Evolutionary conservation across 2,113 vertebrate genomes (phyloP).

Genomic region (Gasterosteus aculeatus): DNA sequence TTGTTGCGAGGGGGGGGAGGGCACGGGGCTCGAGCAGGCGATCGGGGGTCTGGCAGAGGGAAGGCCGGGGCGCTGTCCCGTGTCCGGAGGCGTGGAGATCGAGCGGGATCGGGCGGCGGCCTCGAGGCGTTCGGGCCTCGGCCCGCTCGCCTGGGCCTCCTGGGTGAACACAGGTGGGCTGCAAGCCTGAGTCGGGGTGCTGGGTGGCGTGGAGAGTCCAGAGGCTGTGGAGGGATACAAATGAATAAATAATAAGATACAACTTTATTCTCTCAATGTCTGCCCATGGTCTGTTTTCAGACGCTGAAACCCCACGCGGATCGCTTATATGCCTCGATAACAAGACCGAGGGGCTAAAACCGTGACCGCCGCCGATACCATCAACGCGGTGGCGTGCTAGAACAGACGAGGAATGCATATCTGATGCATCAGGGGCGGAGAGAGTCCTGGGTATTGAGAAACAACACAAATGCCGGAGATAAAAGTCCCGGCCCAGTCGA

Average conservation of each 20-base stretch:
- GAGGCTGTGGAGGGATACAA: conserved; percentile 80
- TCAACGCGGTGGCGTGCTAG: conserved; percentile 42
- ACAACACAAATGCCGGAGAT: conserved; percentile 28
- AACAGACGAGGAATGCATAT: conserved; percentile 47
- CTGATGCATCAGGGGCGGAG: conserved; percentile 34
- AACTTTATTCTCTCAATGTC: conserved; percentile 14
- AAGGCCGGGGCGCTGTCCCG: conserved; percentile 85
- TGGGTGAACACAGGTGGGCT: conserved; percentile 89
- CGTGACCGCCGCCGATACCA: conserved; percentile 29
- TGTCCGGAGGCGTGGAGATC: conserved; percentile 86
- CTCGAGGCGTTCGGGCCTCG: conserved; percentile 85
- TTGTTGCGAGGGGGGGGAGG: conserved; percentile 84
- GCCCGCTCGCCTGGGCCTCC: conserved; percentile 86
- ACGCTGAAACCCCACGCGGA: neutral
- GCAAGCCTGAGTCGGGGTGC: conserved; percentile 89
- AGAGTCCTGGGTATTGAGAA: conserved; percentile 12
- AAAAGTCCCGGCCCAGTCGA: neutral
- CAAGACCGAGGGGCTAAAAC: neutral
- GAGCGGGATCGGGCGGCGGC: conserved; percentile 82
- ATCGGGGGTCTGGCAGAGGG: conserved; percentile 81
- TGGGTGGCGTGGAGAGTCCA: conserved; percentile 89
- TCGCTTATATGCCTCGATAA: conserved; percentile 9
- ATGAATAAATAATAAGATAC: neutral
- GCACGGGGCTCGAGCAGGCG: conserved; percentile 70
- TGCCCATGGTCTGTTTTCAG: neutral